phyloP scores from a whole-genome alignment of 2,797 vertebrate species.

The Otus scops region DNA sequence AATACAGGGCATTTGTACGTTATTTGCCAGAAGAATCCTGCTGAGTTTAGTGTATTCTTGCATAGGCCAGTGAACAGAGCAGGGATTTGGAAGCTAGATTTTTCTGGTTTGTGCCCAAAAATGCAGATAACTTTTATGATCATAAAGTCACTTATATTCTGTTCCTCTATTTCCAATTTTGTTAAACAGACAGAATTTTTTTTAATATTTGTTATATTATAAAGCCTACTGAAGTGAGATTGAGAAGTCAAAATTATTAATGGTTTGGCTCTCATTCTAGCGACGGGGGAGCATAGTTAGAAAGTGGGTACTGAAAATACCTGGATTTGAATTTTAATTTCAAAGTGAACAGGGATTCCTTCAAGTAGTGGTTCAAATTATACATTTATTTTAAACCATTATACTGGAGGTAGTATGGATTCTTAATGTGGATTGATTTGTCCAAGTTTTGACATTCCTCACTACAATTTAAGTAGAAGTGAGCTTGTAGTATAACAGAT shows the following conservation, averaged over 20 bases:
- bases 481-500: not conserved
- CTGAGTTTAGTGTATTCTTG: not conserved
- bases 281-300: not conserved
- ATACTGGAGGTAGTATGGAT: not conserved
- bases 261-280: not conserved
- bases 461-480: not conserved
- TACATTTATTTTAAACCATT: not conserved
- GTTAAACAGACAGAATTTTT: not conserved
- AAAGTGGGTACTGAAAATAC: not conserved
- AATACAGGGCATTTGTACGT: not conserved
- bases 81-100: not conserved
- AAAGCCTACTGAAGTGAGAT: not conserved
- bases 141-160: not conserved
- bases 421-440: not conserved
- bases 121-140: not conserved
- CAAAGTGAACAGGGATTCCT: not conserved
- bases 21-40: not conserved
- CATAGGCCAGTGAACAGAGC: not conserved
- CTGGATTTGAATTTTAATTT: not conserved
- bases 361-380: not conserved
- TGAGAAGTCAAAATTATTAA: not conserved
- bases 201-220: not conserved
- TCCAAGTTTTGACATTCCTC: not conserved
- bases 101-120: not conserved
- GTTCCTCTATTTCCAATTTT: not conserved